A percentile compares a stretch with the other conserved stretches of the same genome.
phyloP scores from a whole-genome alignment of 2,113 vertebrate species.

The Manacus vitellinus region DNA sequence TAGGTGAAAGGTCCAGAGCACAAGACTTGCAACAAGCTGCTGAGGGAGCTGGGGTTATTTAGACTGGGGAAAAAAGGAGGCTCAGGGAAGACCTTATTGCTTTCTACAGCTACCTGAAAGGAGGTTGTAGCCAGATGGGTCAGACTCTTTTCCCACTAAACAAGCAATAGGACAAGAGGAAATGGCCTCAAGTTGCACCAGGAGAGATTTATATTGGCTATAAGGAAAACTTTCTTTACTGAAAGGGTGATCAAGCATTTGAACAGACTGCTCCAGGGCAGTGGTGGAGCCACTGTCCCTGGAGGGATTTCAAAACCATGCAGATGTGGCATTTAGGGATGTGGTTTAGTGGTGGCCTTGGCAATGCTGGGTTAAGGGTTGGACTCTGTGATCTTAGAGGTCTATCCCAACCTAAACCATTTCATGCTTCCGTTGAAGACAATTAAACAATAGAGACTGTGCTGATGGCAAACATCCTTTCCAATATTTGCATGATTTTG shows the following conservation, averaged over 20 bases:
- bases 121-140: neutral
- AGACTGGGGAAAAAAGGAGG: neutral
- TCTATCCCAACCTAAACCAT: neutral
- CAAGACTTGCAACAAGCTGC: neutral
- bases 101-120: neutral
- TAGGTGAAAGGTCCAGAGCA: neutral
- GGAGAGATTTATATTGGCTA: neutral
- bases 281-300: neutral
- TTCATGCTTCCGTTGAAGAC: neutral
- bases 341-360: neutral
- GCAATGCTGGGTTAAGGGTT: neutral
- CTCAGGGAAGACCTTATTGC: neutral
- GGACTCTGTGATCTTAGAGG: neutral
- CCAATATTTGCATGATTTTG: neutral
- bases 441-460: neutral
- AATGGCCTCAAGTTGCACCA: neutral
- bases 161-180: neutral
- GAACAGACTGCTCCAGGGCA: neutral
- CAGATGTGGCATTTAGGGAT: no score
- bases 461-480: neutral
- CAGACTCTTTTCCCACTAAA: neutral
- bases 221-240: neutral
- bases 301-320: no score
- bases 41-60: neutral
- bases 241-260: neutral